Percentiles rank a stretch among this genome's conserved stretches.
phyloP scores from a whole-genome alignment of 2,888 invertebrate genomes.

The Drosophila acutilabella region DNA sequence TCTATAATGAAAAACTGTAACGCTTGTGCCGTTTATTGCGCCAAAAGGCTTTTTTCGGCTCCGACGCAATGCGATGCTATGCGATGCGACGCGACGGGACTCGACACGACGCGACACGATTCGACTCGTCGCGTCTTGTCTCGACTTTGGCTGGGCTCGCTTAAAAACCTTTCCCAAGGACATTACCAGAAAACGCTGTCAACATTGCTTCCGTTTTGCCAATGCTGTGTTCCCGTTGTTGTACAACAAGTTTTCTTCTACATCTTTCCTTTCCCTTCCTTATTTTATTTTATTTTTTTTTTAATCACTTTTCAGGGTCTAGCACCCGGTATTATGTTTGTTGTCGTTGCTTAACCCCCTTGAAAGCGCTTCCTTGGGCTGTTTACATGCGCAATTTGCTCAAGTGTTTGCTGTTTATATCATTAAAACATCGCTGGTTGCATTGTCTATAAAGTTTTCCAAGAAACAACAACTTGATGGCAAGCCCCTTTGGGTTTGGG shows the following conservation, averaged over 20 bases:
- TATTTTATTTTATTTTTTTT: constrained; percentile 66
- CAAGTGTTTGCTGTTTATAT: constrained; percentile 77
- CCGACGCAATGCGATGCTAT: neutral
- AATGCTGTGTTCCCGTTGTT: constrained; percentile 45
- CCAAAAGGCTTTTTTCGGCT: constrained; percentile 52
- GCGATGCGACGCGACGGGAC: constrained; percentile 3
- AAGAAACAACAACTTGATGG: constrained; percentile 25
- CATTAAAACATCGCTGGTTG: constrained; percentile 64
- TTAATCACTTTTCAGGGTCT: constrained; percentile 82
- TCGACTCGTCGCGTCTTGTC: neutral
- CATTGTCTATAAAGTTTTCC: constrained; percentile 53
- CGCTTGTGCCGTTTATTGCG: constrained; percentile 66
- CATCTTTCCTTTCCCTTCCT: neutral
- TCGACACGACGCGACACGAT: neutral
- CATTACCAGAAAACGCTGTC: constrained; percentile 54
- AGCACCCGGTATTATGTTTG: constrained; percentile 48
- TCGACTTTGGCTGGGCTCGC: constrained; percentile 12
- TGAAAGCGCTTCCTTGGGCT: constrained; percentile 53
- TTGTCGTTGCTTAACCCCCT: constrained; percentile 48
- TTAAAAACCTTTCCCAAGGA: constrained; percentile 60
- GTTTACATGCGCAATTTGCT: constrained; percentile 80
- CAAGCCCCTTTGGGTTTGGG: constrained; percentile 2
- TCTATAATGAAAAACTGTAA: constrained; percentile 73
- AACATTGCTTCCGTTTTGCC: constrained; percentile 37
- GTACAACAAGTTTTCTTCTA: constrained; percentile 62